phyloP scores from a whole-genome alignment of 2,113 vertebrate species.

The Sialia sialis region DNA sequence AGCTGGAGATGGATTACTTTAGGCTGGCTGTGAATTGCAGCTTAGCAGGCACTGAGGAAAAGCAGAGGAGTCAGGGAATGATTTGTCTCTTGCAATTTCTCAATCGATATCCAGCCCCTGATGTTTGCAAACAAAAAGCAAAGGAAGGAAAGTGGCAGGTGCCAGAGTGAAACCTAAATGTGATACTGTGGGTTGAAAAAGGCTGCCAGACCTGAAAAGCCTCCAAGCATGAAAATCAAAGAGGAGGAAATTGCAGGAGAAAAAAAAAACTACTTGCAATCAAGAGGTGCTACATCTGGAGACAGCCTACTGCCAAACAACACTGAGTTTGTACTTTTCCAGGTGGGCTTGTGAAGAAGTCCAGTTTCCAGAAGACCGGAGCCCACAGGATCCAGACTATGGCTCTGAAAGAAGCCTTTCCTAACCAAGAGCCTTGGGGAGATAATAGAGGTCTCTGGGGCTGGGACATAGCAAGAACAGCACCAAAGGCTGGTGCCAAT shows the following conservation, averaged over 20 bases:
- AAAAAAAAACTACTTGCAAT: background rate
- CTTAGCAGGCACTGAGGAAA: background rate
- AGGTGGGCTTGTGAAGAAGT: background rate
- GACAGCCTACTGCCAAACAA: background rate
- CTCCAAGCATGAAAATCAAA: conserved; percentile 30
- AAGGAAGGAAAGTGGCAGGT: conserved; percentile 42
- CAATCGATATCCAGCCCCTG: conserved; percentile 32
- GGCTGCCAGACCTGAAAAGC: conserved; percentile 46
- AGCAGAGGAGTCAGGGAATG: conserved; percentile 2
- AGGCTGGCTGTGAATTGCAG: conserved; percentile 11
- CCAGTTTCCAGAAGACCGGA: background rate
- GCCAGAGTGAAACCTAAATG: conserved; percentile 27
- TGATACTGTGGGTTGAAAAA: conserved; percentile 49
- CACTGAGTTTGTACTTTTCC: background rate
- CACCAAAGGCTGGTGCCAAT: background rate
- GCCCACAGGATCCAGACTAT: background rate
- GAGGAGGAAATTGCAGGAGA: conserved; percentile 14
- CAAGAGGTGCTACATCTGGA: conserved; percentile 23
- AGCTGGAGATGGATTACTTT: conserved; percentile 1
- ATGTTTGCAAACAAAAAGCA: conserved; percentile 41
- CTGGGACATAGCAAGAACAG: background rate
- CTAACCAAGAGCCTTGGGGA: background rate
- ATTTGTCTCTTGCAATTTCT: conserved; percentile 45
- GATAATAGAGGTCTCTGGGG: background rate
- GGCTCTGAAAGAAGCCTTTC: background rate